Evolutionary conservation across 2,797 vertebrate genomes (phyloP).

Genomic region (Schizopygopsis malacanthus): DNA sequence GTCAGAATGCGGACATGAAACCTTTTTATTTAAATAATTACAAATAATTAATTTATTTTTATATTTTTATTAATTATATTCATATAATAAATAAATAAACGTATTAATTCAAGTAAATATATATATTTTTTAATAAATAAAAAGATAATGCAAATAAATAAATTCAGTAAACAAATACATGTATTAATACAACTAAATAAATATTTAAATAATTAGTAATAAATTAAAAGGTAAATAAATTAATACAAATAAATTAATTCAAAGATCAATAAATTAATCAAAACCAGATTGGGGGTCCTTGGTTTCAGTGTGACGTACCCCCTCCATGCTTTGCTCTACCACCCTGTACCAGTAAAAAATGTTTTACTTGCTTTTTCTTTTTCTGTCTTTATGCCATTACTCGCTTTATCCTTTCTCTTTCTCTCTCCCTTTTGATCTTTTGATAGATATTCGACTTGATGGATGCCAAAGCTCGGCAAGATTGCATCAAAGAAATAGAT

Average conservation of each 20-base stretch:
- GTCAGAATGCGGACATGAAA: background rate
- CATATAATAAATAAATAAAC: background rate
- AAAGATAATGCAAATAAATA: background rate
- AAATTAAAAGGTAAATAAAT: no score
- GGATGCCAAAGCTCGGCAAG: conserved; percentile 99
- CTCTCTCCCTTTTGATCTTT: conserved; percentile 77
- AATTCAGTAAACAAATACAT: background rate
- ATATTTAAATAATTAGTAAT: background rate
- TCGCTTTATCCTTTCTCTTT: conserved; percentile 67
- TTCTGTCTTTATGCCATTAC: conserved; percentile 50
- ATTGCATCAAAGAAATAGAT: conserved; percentile 99
- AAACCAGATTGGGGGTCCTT: background rate
- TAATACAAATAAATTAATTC: background rate
- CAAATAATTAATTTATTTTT: background rate
- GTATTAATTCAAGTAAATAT: background rate
- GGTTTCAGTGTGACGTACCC: conserved; percentile 17
- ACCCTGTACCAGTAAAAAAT: conserved; percentile 14
- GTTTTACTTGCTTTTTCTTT: conserved; percentile 10
- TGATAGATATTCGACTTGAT: conserved; percentile 99
- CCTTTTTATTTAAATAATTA: background rate
- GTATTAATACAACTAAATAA: background rate
- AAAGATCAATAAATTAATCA: background rate
- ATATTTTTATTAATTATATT: background rate
- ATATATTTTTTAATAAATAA: background rate
- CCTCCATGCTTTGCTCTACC: conserved; percentile 1